Percentiles rank a stretch among this genome's conserved stretches.
These are phyloP conservation scores for Gopherus flavomarginatus DNA, from an alignment of 2,113 vertebrate species.

Conservation along the genomic window DNA sequence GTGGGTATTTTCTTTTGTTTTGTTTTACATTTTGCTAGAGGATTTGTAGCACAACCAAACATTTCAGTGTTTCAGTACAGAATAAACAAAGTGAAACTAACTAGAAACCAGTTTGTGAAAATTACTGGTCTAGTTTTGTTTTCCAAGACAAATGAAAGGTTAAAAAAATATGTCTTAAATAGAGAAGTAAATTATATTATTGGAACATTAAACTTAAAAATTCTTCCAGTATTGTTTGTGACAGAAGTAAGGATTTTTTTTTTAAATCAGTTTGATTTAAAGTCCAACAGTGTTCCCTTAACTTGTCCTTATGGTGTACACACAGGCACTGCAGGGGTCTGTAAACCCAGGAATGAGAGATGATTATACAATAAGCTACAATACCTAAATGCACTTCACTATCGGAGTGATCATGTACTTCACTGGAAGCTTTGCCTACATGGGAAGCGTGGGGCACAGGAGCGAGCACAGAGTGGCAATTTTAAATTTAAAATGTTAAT, in stretches of 20 bases:
- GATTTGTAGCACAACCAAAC: neutral
- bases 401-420: neutral
- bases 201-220: neutral
- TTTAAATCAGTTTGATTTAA: neutral
- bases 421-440: neutral
- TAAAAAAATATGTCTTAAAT: neutral
- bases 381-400: neutral
- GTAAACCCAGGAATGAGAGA: neutral
- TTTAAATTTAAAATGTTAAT: neutral
- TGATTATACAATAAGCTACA: neutral
- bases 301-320: neutral
- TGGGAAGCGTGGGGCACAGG: neutral
- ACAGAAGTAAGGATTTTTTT: neutral
- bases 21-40: neutral
- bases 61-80: neutral
- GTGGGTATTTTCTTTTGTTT: neutral
- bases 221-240: neutral
- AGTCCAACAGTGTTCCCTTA: neutral
- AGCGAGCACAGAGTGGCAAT: neutral
- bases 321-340: neutral
- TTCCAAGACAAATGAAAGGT: neutral
- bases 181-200: neutral
- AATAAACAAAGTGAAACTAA: neutral
- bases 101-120: neutral
- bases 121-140: neutral